A percentile compares a stretch with the other conserved stretches of the same genome.
Evolutionary conservation across 1,140 invertebrate species (phyloP).

Genomic region (Ceratitis capitata): DNA sequence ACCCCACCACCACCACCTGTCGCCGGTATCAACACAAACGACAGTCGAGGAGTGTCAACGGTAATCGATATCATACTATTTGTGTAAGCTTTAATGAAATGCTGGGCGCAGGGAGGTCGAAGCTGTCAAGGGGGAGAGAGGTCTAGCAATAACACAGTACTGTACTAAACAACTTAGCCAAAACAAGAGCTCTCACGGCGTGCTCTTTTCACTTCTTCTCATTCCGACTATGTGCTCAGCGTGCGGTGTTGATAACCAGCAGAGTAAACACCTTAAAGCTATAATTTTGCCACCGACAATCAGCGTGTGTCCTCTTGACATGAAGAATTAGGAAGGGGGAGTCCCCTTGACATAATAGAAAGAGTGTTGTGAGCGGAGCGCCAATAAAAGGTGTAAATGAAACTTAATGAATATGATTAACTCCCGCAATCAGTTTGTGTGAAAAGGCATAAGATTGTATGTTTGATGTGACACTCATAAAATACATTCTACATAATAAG

Average conservation of each 20-base stretch:
- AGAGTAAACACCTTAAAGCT: background rate
- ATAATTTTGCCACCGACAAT: background rate
- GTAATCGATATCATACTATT: background rate
- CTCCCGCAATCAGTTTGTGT: too few species aligned
- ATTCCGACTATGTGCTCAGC: background rate
- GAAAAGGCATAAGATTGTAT: too few species aligned
- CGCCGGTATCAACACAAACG: background rate
- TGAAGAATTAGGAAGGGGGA: background rate
- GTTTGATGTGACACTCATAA: too few species aligned
- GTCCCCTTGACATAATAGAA: background rate
- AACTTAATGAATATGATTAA: too few species aligned
- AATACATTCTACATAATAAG: too few species aligned
- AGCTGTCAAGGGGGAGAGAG: too few species aligned
- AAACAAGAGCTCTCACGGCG: background rate
- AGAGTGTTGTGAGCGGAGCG: background rate
- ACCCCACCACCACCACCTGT: slow-evolving; percentile 45
- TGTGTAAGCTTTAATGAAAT: background rate
- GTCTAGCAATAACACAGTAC: too few species aligned
- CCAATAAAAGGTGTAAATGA: too few species aligned
- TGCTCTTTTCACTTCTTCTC: too few species aligned
- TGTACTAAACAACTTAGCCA: background rate
- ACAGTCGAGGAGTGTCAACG: background rate
- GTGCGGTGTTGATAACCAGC: background rate
- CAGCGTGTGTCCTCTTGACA: background rate
- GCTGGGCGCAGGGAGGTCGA: background rate